Evolutionary conservation across 2,113 vertebrate species (phyloP).

Genomic region (Isurus oxyrinchus): DNA sequence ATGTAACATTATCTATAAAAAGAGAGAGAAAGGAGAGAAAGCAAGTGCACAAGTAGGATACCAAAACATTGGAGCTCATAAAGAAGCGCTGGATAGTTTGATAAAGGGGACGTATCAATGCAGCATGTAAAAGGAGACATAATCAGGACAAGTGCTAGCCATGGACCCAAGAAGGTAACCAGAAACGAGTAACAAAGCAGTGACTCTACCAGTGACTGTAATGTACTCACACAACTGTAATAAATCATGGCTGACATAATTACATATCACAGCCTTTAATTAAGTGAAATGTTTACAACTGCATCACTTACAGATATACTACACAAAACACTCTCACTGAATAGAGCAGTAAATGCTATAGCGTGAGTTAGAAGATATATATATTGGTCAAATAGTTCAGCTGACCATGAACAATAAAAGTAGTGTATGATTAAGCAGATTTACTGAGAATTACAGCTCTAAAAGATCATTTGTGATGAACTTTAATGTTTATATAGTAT

Average conservation of each 20-base stretch:
- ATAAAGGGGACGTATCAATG: background rate
- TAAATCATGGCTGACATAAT: background rate
- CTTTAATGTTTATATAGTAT: background rate
- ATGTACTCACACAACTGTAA: background rate
- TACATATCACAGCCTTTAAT: background rate
- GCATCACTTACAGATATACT: background rate
- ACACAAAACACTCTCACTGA: background rate
- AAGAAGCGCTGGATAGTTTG: background rate
- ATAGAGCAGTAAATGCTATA: background rate
- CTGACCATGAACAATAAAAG: slow-evolving; percentile 1
- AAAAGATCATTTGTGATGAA: background rate
- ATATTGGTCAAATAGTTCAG: background rate
- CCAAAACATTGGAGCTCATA: background rate
- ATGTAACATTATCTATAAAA: background rate
- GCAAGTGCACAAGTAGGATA: background rate
- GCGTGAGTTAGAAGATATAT: background rate
- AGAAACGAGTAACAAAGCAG: background rate
- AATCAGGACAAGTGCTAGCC: background rate
- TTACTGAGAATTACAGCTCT: background rate
- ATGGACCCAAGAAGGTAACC: background rate
- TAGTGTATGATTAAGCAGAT: background rate
- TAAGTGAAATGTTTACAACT: slow-evolving; percentile 9
- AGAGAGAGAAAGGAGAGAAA: background rate
- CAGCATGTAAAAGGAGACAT: background rate
- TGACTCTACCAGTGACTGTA: background rate